Conservation (phyloP, 2,113 vertebrate genomes). For the Ammodytes marinus region DNA sequence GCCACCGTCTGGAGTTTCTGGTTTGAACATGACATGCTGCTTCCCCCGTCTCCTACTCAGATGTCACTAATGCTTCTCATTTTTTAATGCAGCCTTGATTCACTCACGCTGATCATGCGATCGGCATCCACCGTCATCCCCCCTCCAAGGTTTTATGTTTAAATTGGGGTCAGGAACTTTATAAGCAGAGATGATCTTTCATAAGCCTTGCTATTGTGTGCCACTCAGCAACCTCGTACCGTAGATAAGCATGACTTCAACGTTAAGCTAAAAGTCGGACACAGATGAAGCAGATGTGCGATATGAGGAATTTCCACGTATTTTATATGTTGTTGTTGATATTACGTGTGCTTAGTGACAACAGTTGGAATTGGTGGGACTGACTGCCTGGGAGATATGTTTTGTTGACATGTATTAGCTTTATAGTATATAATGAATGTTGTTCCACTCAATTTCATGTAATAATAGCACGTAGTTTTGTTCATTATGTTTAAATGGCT, state of each 20-base stretch:
- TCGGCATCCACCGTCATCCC: slow-evolving; percentile 38
- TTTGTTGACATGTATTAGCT: slow-evolving; percentile 1
- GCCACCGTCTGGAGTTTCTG: slow-evolving; percentile 42
- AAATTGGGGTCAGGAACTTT: slow-evolving; percentile 73
- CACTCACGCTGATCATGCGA: slow-evolving; percentile 23
- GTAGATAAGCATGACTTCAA: slow-evolving; percentile 36
- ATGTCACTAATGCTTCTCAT: slow-evolving; percentile 55
- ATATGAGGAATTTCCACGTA: neutral
- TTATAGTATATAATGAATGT: neutral
- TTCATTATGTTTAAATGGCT: neutral
- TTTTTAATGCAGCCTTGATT: slow-evolving; percentile 41
- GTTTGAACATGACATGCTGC: neutral
- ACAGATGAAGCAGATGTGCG: slow-evolving; percentile 26
- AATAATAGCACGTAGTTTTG: neutral
- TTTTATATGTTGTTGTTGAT: neutral
- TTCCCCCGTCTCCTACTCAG: slow-evolving; percentile 8
- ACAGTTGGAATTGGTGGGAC: neutral
- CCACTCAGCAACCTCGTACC: slow-evolving; percentile 29
- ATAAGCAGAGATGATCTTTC: slow-evolving; percentile 72
- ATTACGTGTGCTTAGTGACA: neutral
- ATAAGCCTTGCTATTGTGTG: slow-evolving; percentile 61
- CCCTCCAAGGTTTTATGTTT: slow-evolving; percentile 54
- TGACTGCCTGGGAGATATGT: slow-evolving; percentile 1
- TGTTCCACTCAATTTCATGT: neutral
- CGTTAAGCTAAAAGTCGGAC: slow-evolving; percentile 37